Evolutionary conservation across 2,797 vertebrate genomes (phyloP).

Genomic region (Sternarchorhynchus goeldii): DNA sequence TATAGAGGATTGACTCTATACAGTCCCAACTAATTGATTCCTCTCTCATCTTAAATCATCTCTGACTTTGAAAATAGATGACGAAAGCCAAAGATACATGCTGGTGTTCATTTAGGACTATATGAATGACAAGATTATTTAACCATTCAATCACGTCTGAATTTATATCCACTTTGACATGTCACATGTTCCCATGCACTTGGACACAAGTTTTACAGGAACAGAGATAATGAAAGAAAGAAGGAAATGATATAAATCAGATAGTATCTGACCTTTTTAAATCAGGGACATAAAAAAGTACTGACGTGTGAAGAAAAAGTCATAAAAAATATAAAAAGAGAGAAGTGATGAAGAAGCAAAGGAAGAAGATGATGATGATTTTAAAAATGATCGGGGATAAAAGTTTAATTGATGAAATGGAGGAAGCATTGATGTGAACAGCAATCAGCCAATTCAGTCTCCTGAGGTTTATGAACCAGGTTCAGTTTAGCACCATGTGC

Average conservation of each 20-base stretch:
- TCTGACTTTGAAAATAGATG: not conserved
- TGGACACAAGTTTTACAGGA: not conserved
- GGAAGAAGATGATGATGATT: conserved; percentile 19
- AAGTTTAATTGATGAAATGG: conserved; percentile 34
- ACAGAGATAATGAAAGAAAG: not conserved
- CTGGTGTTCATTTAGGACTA: not conserved
- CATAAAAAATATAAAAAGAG: conserved; percentile 11
- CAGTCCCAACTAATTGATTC: conserved; percentile 17
- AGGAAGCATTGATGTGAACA: conserved; percentile 20
- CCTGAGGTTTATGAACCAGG: conserved; percentile 47
- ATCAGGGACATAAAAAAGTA: not conserved
- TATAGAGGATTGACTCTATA: conserved; percentile 36
- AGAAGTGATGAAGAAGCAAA: conserved; percentile 3
- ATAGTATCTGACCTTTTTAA: not conserved
- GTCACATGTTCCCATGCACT: not conserved
- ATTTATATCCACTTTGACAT: not conserved
- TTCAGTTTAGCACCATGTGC: conserved; percentile 29
- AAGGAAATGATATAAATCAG: not conserved
- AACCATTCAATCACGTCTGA: not conserved
- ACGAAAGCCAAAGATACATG: conserved; percentile 1
- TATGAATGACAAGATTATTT: not conserved
- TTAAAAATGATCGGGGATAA: conserved; percentile 1
- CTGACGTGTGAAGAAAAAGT: conserved; percentile 5
- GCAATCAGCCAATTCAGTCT: conserved; percentile 52
- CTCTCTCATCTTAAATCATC: conserved; percentile 14